These are phyloP conservation scores for Podocnemis expansa DNA, from an alignment of 2,113 vertebrate species.

Conservation along the genomic window DNA sequence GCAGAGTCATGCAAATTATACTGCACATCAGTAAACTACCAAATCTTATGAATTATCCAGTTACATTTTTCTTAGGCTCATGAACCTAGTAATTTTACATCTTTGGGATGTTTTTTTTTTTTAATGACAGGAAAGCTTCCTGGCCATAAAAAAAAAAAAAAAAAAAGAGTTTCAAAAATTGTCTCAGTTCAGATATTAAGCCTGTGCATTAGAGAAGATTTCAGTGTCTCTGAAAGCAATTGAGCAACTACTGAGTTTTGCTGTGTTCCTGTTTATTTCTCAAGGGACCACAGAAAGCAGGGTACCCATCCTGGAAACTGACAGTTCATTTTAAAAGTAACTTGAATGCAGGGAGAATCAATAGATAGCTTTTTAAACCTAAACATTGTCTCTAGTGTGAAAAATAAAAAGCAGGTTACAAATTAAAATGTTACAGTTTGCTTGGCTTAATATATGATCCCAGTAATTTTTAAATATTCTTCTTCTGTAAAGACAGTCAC, in stretches of 20 bases:
- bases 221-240: neutral
- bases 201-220: neutral
- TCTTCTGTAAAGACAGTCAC: rapidly evolving
- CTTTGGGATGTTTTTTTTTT: neutral
- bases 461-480: constrained; percentile 12
- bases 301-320: neutral
- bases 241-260: neutral
- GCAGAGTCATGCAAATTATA: neutral
- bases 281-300: neutral
- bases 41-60: neutral
- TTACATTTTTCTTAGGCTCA: neutral
- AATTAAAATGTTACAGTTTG: neutral
- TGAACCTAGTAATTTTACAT: neutral
- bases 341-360: neutral
- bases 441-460: neutral
- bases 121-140: neutral
- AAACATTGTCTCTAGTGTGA: neutral
- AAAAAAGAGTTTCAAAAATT: neutral
- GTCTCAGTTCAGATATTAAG: neutral
- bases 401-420: neutral
- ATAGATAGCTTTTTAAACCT: neutral
- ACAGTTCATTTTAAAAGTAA: constrained; percentile 3
- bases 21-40: neutral
- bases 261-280: neutral
- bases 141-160: neutral